Evolutionary conservation across 2,888 invertebrate species (phyloP).

Genomic region (Perizoma affinitatum): DNA sequence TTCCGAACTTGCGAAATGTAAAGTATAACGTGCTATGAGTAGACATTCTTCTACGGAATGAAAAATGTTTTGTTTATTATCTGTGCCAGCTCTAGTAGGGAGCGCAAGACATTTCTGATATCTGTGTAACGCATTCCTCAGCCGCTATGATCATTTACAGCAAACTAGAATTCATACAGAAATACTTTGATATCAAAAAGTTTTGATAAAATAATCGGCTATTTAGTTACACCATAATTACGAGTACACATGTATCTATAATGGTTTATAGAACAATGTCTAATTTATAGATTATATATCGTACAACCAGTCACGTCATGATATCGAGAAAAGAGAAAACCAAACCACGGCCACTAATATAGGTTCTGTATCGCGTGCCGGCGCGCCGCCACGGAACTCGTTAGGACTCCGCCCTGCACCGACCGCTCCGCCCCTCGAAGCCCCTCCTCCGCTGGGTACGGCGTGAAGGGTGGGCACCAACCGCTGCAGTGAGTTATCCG

Average conservation of each 20-base stretch:
- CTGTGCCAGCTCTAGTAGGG: no score
- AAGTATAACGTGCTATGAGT: no score
- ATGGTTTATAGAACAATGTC: conserved; percentile 15
- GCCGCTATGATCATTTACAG: no score
- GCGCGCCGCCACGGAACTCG: neutral
- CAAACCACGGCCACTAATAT: conserved; percentile 3
- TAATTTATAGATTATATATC: conserved; percentile 16
- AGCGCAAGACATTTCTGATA: no score
- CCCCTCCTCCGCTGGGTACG: conserved; percentile 1
- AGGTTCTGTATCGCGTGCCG: conserved; percentile 9
- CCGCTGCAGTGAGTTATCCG: conserved; percentile 9
- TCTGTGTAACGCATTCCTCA: no score
- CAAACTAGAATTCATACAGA: no score
- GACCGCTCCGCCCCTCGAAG: conserved; percentile 35
- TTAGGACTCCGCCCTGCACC: conserved; percentile 25
- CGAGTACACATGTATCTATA: neutral
- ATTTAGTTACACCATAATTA: neutral
- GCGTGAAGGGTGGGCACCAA: neutral
- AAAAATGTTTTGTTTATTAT: no score
- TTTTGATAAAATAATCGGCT: conserved; percentile 26
- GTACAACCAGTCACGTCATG: conserved; percentile 21
- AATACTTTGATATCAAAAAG: no score
- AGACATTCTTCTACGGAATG: no score
- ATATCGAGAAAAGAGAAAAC: conserved; percentile 36
- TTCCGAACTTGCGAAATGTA: no score